Evolutionary conservation across 2,113 vertebrate genomes (phyloP).

Genomic region (Zosterops lateralis): DNA sequence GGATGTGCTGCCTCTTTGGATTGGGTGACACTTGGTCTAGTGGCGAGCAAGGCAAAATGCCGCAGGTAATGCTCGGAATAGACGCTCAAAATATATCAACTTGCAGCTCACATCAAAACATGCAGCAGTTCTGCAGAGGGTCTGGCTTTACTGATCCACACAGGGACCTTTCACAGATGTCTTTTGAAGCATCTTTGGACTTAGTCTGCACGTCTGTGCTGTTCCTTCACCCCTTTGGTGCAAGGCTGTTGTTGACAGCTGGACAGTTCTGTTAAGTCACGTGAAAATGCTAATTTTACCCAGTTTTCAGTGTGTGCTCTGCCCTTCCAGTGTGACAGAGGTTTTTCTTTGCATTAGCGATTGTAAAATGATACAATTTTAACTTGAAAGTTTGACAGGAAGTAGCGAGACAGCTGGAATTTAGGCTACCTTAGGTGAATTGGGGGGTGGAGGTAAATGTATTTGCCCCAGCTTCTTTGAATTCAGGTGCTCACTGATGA

Average conservation of each 20-base stretch:
- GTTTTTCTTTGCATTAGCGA: not conserved
- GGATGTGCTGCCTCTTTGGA: not conserved
- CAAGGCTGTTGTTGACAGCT: not conserved
- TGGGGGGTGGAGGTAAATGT: not conserved
- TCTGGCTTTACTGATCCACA: not conserved
- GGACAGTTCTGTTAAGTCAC: not conserved
- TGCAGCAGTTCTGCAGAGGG: not conserved
- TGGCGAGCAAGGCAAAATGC: slow-evolving; percentile 19
- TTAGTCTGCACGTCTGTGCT: not conserved
- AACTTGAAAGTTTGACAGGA: not conserved
- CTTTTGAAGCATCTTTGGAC: not conserved
- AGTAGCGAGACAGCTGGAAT: not conserved
- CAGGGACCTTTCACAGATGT: not conserved
- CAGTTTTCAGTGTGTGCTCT: not conserved
- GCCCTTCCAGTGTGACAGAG: not conserved
- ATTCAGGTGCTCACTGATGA: not conserved
- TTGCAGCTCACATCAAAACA: not conserved
- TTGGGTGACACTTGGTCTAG: slow-evolving; percentile 47
- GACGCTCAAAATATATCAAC: not conserved
- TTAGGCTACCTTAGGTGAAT: not conserved
- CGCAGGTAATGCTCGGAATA: slow-evolving; percentile 28
- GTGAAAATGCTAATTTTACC: not conserved
- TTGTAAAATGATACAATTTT: not conserved
- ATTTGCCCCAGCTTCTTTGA: not conserved
- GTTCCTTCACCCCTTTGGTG: not conserved